Evolutionary conservation across 2,888 invertebrate genomes (phyloP), one percentile per base, ranked within the genome.

Genomic region (Danaus chrysippus): DNA sequence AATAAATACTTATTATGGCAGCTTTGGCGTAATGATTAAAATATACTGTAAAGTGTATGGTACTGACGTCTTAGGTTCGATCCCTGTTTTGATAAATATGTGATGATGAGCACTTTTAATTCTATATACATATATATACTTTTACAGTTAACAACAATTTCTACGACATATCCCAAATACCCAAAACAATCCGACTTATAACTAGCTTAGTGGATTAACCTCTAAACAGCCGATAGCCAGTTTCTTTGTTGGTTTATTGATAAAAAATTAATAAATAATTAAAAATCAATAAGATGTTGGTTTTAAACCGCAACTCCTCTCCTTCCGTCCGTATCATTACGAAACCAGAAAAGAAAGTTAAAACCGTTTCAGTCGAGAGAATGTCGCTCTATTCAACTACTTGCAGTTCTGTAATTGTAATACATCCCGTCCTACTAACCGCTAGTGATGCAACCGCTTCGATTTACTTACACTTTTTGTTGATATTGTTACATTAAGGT

Each of bases 291-390:
- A 69, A 71, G 58, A 67, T 67, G 70, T 63, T 68, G 64, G 74
- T 78, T 77, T 76, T 76, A 81, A 81, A 78, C 76, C 71, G 71
- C 76, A 76, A 74, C 77, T 80, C 77, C 75, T 83, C 81, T 82
- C 81, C 76, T 77, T 73, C 84, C 77, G 78, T 76, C 79, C 83
- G 82, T 83, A 70, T 76, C 81, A 82, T 89, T 86, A 87, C 86
- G 86, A 87, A 86, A 88, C 85, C 75, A 81, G 82, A 87, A 87
- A 87, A 79, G 84, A 85, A 87, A 87, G 86, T 85, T 78, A 79
- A 82, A 70, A 78, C 74, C 73, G 79, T 83, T 85, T 79, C 77
- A 73, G 74, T 76, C 70, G 76, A 79, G 82, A 82, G 80, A 85
- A 79, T 82, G 79, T 81, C 80, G 74, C 79, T 79, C 78, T 74